phyloP scores from a whole-genome alignment of 2,888 invertebrate species.

The Strigamia transsilvanica region DNA sequence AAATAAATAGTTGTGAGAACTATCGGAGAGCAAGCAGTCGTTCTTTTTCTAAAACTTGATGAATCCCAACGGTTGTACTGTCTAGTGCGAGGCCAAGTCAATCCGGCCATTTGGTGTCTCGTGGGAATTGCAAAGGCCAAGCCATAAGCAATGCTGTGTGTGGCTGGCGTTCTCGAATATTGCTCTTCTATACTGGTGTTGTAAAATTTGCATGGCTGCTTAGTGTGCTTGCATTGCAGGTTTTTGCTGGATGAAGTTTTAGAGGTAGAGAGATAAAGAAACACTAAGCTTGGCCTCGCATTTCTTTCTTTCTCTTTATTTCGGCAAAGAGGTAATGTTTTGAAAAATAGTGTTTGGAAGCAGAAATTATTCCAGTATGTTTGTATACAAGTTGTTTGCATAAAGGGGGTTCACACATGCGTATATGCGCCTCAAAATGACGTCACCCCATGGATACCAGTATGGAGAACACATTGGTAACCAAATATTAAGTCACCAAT shows the following conservation, averaged over 20 bases:
- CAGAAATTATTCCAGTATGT: no score
- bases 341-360: not conserved
- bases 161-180: conserved; percentile 19
- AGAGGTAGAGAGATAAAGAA: conserved; percentile 29
- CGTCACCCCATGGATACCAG: no score
- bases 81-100: not conserved
- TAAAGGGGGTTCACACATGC: no score
- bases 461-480: no score
- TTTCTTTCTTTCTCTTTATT: not conserved
- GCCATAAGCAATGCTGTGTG: conserved; percentile 21
- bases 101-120: conserved; percentile 17
- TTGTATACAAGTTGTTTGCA: no score
- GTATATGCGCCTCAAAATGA: no score
- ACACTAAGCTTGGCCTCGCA: conserved; percentile 9
- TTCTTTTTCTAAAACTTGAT: not conserved
- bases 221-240: conserved; percentile 31
- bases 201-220: conserved; percentile 32
- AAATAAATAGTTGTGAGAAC: conserved; percentile 5
- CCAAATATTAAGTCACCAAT: no score
- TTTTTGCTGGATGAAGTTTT: not conserved
- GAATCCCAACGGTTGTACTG: not conserved
- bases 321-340: not conserved
- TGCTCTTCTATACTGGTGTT: not conserved
- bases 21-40: not conserved
- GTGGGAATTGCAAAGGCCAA: not conserved